phyloP scores from a whole-genome alignment of 2,888 invertebrate species.

The Coelopa pilipes region DNA sequence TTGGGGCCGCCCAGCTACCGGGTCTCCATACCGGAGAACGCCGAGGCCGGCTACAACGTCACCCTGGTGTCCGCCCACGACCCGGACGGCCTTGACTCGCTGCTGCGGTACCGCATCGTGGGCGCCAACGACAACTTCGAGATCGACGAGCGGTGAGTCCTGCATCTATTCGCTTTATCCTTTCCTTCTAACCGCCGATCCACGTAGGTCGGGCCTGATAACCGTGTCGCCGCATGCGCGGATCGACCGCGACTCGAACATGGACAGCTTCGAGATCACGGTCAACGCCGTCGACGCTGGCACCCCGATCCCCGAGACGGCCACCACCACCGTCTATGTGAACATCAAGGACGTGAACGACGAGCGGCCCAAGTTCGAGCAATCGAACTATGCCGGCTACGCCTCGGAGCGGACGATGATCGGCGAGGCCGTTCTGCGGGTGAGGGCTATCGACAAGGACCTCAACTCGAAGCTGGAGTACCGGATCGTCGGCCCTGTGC shows the following conservation, averaged over 20 bases:
- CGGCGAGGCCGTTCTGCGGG: slow-evolving; percentile 73
- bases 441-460: slow-evolving; percentile 79
- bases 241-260: slow-evolving; percentile 76
- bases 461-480: slow-evolving; percentile 76
- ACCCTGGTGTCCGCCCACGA: slow-evolving; percentile 79
- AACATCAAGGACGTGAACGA: slow-evolving; percentile 82
- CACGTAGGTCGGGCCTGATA: slow-evolving; percentile 74
- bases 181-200: too few relatives aligned
- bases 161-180: too few relatives aligned
- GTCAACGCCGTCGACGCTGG: slow-evolving; percentile 83
- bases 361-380: slow-evolving; percentile 80
- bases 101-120: slow-evolving; percentile 77
- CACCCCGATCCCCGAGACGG: slow-evolving; percentile 79
- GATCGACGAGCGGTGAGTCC: slow-evolving; percentile 75
- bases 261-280: slow-evolving; percentile 76
- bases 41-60: slow-evolving; percentile 75
- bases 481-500: slow-evolving; percentile 74
- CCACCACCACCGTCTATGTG: slow-evolving; percentile 79
- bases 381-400: slow-evolving; percentile 74
- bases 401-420: slow-evolving; percentile 76
- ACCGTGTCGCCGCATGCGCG: slow-evolving; percentile 79
- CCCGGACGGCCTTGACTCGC: slow-evolving; percentile 79
- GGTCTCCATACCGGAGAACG: slow-evolving; percentile 77
- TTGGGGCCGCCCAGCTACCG: slow-evolving; percentile 78
- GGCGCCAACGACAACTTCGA: slow-evolving; percentile 83